Evolutionary conservation across 2,797 vertebrate genomes (phyloP).

Genomic region (Meriones psammophilus): DNA sequence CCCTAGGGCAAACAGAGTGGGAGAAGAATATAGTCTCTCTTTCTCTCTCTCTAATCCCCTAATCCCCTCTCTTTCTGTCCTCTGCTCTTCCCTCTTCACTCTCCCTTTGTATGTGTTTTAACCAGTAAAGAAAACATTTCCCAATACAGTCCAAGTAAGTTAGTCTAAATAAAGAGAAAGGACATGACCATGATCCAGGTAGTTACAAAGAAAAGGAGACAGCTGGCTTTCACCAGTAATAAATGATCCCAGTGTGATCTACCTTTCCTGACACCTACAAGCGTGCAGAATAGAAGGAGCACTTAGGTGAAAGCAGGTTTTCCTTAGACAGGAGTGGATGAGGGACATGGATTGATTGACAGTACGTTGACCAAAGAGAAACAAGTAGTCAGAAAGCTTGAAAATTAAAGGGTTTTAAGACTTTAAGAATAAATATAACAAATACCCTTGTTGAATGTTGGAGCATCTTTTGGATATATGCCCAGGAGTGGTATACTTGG

Average conservation of each 20-base stretch:
- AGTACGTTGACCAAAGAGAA: neutral
- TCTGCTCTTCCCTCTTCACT: too few relatives aligned
- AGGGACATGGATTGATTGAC: neutral
- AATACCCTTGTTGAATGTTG: too few relatives aligned
- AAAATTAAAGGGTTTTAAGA: neutral
- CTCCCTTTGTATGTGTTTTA: neutral
- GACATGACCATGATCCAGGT: neutral
- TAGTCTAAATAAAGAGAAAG: neutral
- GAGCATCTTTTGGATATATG: too few relatives aligned
- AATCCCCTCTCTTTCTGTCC: too few relatives aligned
- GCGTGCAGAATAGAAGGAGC: neutral
- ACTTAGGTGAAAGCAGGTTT: neutral
- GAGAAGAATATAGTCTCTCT: neutral
- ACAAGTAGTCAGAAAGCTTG: neutral
- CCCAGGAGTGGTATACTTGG: too few relatives aligned
- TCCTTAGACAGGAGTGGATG: neutral
- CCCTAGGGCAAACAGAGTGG: neutral
- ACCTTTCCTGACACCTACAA: neutral
- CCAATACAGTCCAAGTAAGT: neutral
- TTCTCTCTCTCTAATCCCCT: too few relatives aligned
- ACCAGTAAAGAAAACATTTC: constrained; percentile 31
- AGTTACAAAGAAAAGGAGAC: neutral
- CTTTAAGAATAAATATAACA: constrained; percentile 18
- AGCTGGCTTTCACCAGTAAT: neutral
- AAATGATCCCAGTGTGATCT: neutral